A percentile compares a stretch with the other conserved stretches of the same genome.
These are phyloP conservation scores for Drosophila helvetica DNA, from an alignment of 2,888 invertebrate species.

Conservation along the genomic window DNA sequence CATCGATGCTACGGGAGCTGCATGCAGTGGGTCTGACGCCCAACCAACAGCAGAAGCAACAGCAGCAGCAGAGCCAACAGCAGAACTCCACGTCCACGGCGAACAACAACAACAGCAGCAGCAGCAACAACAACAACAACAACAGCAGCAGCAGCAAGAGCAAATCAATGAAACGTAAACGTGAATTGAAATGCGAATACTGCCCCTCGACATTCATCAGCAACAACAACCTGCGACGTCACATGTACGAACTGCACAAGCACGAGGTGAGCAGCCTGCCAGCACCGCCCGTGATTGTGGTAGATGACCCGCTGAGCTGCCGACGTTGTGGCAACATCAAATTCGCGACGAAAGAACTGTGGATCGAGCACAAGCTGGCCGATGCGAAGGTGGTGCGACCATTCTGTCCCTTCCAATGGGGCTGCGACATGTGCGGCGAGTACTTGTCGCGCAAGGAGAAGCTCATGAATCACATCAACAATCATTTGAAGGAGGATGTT, in stretches of 20 bases:
- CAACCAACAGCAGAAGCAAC: slow-evolving; percentile 69
- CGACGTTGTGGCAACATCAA: slow-evolving; percentile 77
- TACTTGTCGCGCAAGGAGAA: slow-evolving; percentile 84
- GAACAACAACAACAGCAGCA: slow-evolving; percentile 70
- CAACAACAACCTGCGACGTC: slow-evolving; percentile 83
- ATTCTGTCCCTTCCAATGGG: slow-evolving; percentile 84
- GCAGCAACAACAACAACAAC: slow-evolving; percentile 48
- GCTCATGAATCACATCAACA: slow-evolving; percentile 83
- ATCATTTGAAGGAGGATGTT: slow-evolving; percentile 82
- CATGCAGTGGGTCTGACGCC: slow-evolving; percentile 82
- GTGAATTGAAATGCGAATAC: slow-evolving; percentile 83
- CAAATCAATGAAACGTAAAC: slow-evolving; percentile 81
- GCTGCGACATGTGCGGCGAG: slow-evolving; percentile 83
- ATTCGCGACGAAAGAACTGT: slow-evolving; percentile 81
- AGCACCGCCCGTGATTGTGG: slow-evolving; percentile 78
- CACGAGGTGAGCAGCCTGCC: slow-evolving; percentile 81
- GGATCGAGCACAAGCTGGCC: slow-evolving; percentile 83
- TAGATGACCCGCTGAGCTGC: slow-evolving; percentile 81
- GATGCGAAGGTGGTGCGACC: slow-evolving; percentile 82
- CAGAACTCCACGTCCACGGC: slow-evolving; percentile 75
- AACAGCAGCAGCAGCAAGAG: slow-evolving; percentile 47
- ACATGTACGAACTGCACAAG: slow-evolving; percentile 83
- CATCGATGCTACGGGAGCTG: slow-evolving; percentile 78
- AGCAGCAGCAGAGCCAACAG: slow-evolving; percentile 63
- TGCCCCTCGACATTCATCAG: slow-evolving; percentile 84